Percentiles rank a stretch among this genome's conserved stretches.
Conservation (phyloP, 2,797 vertebrate species). For the Acrocephalus scirpaceus region DNA sequence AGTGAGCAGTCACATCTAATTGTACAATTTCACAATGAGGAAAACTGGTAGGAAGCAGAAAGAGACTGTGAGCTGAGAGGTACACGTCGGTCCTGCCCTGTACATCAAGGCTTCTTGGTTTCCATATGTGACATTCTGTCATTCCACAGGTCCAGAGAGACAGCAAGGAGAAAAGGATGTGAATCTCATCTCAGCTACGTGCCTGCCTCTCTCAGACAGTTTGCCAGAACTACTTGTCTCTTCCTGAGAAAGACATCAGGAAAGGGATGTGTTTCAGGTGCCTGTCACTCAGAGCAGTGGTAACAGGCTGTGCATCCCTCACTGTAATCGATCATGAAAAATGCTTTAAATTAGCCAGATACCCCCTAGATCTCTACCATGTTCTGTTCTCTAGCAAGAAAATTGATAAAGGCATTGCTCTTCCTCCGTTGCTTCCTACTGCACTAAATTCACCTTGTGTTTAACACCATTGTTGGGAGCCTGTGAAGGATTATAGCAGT, state of each 20-base stretch:
- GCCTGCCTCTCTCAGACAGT: background rate
- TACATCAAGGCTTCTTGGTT: background rate
- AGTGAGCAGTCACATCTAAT: background rate
- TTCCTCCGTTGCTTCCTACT: background rate
- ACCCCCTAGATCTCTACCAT: background rate
- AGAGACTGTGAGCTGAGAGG: background rate
- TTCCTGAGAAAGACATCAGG: background rate
- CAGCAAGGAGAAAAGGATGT: background rate
- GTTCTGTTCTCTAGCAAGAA: background rate
- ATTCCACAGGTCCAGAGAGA: background rate
- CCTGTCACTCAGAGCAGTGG: background rate
- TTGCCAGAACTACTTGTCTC: constrained; percentile 15
- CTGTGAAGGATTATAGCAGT: background rate
- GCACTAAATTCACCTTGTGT: background rate
- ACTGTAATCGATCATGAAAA: background rate
- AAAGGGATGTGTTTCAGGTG: background rate
- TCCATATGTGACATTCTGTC: background rate
- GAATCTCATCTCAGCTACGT: background rate
- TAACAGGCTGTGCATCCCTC: background rate
- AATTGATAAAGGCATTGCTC: background rate
- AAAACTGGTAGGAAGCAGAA: background rate
- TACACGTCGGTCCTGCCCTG: background rate
- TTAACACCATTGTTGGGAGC: background rate
- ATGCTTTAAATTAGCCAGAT: background rate
- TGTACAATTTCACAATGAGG: background rate